Percentiles rank a stretch among this genome's conserved stretches.
Evolutionary conservation across 2,888 invertebrate genomes (phyloP).

Genomic region (Aleiodes leptofemur): DNA sequence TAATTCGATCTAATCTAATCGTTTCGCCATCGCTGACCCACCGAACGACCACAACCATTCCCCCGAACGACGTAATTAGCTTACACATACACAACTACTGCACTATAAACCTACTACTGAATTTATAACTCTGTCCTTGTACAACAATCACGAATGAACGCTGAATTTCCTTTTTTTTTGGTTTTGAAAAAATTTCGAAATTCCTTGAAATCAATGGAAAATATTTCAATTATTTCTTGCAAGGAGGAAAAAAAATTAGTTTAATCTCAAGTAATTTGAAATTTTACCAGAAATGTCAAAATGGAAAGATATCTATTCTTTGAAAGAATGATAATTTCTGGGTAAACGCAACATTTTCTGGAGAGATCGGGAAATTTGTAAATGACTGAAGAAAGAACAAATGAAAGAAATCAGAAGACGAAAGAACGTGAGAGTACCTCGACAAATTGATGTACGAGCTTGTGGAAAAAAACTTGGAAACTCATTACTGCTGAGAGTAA

Average conservation of each 20-base stretch:
- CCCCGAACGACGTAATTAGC: constrained; percentile 53
- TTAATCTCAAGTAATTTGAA: too few species aligned
- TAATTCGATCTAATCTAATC: constrained; percentile 58
- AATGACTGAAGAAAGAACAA: not conserved
- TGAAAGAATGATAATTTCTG: too few species aligned
- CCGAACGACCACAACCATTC: constrained; percentile 44
- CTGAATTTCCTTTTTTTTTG: constrained; percentile 8
- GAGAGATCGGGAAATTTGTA: too few species aligned
- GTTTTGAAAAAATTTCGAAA: not conserved
- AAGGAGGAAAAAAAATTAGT: too few species aligned
- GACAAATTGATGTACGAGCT: constrained; percentile 61
- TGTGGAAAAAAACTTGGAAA: constrained; percentile 43
- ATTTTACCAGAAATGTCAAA: too few species aligned
- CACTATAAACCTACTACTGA: constrained; percentile 17
- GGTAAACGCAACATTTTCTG: too few species aligned
- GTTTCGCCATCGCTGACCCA: constrained; percentile 50
- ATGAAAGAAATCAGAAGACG: not conserved
- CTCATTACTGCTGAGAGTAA: constrained; percentile 19
- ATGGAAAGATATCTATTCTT: too few species aligned
- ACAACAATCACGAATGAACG: constrained; percentile 24
- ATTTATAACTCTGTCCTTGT: constrained; percentile 23
- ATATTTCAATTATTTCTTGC: not conserved
- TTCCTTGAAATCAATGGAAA: not conserved
- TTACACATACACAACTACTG: constrained; percentile 26
- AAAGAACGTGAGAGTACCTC: constrained; percentile 20